phyloP scores from a whole-genome alignment of 2,888 invertebrate species.

The Thymelicus sylvestris region DNA sequence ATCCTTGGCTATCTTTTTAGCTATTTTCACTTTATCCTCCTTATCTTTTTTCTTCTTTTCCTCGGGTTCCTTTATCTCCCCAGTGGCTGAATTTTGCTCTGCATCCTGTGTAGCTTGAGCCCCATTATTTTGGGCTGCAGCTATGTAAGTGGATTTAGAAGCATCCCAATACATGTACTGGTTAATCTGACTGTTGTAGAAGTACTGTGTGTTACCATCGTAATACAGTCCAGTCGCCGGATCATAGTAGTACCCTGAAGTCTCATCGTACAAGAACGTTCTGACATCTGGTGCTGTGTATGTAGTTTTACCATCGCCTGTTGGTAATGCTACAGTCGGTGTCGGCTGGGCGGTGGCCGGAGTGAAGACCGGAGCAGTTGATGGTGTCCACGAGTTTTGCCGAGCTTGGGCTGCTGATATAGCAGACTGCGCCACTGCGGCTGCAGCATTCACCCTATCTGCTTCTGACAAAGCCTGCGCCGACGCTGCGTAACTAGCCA shows the following conservation, averaged over 20 bases:
- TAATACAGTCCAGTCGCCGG: constrained; percentile 97
- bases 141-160: constrained; percentile 86
- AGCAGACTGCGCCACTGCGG: constrained; percentile 95
- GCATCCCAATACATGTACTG: constrained; percentile 98
- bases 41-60: constrained; percentile 90
- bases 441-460: constrained; percentile 92
- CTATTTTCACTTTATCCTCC: constrained; percentile 97
- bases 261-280: constrained; percentile 96
- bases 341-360: constrained; percentile 69
- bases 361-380: constrained; percentile 79
- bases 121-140: constrained; percentile 73
- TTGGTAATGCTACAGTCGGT: constrained; percentile 77
- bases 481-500: constrained; percentile 85
- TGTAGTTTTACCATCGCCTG: constrained; percentile 87
- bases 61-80: constrained; percentile 66
- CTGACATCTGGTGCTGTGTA: constrained; percentile 94
- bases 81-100: constrained; percentile 56
- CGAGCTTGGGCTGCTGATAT: constrained; percentile 85
- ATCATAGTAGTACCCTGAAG: constrained; percentile 98
- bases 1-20: constrained; percentile 98
- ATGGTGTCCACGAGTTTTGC: constrained; percentile 78
- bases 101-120: constrained; percentile 65
- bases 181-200: constrained; percentile 95
- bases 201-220: constrained; percentile 97
- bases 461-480: constrained; percentile 88